Percentiles rank a stretch among this genome's conserved stretches.
phyloP scores from a whole-genome alignment of 2,797 vertebrate genomes.

The Gorsachius magnificus region DNA sequence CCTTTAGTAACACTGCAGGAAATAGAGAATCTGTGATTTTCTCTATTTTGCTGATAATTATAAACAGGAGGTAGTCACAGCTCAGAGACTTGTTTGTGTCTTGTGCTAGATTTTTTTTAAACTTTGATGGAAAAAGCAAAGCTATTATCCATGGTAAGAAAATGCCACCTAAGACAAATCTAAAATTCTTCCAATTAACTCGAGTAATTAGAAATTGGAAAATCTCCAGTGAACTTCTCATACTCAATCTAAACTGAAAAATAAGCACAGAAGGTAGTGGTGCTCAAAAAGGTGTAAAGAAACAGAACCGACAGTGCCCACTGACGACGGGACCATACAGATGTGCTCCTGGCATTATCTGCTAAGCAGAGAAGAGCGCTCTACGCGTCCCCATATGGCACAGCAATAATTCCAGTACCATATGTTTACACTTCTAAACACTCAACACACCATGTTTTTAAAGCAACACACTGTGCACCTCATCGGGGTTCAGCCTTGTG shows the following conservation, averaged over 20 bases:
- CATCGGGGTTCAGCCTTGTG: background rate
- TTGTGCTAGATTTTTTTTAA: background rate
- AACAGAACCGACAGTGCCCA: background rate
- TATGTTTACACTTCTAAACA: background rate
- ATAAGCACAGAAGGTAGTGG: background rate
- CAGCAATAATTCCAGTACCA: background rate
- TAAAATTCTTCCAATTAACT: constrained; percentile 67
- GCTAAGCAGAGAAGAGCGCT: background rate
- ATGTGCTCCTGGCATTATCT: constrained; percentile 18
- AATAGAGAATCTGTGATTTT: constrained; percentile 39
- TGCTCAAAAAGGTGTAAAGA: constrained; percentile 43
- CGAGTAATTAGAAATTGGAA: constrained; percentile 66
- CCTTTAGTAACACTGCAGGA: constrained; percentile 40
- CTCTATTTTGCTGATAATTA: constrained; percentile 52
- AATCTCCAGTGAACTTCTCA: constrained; percentile 54
- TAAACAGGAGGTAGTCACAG: constrained; percentile 54
- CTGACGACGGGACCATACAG: background rate
- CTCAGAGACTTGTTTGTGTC: constrained; percentile 13
- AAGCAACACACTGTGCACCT: background rate
- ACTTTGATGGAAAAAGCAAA: constrained; percentile 34
- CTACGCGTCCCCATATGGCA: background rate
- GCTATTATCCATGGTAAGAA: constrained; percentile 52
- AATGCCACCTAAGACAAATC: constrained; percentile 51
- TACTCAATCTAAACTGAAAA: constrained; percentile 42
- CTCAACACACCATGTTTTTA: background rate